Percentiles rank a stretch among this genome's conserved stretches.
Conservation (phyloP, 1,140 invertebrate species). For the Meteorus sp. region DNA sequence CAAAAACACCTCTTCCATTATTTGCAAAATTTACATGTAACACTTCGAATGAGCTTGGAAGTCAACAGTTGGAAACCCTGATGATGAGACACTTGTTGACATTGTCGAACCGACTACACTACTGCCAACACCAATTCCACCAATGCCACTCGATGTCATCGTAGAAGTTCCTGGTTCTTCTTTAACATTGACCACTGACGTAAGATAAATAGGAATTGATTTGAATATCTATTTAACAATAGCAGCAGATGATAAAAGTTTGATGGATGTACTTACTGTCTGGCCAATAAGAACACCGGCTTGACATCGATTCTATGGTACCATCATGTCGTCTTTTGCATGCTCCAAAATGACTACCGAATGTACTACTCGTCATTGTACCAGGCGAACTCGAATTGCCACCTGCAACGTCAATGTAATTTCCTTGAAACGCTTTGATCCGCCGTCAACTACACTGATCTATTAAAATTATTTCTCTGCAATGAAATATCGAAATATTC, state of each 20-base stretch:
- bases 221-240: constrained; percentile 31
- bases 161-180: constrained; percentile 50
- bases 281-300: constrained; percentile 47
- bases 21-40: constrained; percentile 48
- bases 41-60: constrained; percentile 52
- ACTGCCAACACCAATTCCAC: constrained; percentile 38
- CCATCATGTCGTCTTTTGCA: constrained; percentile 47
- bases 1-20: not conserved
- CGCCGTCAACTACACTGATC: constrained; percentile 36
- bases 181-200: constrained; percentile 52
- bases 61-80: constrained; percentile 47
- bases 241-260: no score
- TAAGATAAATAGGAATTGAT: constrained; percentile 29
- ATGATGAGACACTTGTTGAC: constrained; percentile 45
- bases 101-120: constrained; percentile 44
- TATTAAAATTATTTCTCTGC: constrained; percentile 2
- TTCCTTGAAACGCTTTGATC: constrained; percentile 56
- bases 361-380: constrained; percentile 45
- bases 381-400: constrained; percentile 41
- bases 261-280: constrained; percentile 53
- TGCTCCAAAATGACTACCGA: constrained; percentile 41
- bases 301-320: constrained; percentile 40
- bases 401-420: constrained; percentile 56
- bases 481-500: constrained; percentile 35
- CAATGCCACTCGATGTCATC: constrained; percentile 39